phyloP scores from a whole-genome alignment of 2,797 vertebrate genomes.

The Mormyrus proboscirostris region DNA sequence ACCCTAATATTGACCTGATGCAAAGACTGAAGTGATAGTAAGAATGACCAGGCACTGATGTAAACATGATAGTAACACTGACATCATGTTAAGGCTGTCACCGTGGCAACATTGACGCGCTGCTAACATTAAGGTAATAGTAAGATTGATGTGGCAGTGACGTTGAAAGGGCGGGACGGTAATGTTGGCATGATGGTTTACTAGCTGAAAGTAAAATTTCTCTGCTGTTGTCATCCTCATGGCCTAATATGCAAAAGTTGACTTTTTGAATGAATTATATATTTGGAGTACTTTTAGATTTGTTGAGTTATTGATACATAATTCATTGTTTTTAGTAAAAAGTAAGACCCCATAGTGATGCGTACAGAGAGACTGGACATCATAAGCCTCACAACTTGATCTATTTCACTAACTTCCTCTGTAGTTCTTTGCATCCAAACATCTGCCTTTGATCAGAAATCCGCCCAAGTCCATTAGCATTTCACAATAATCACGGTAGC shows the following conservation, averaged over 20 bases:
- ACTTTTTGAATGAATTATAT: not conserved
- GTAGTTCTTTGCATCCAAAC: not conserved
- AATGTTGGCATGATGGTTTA: not conserved
- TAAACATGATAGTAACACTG: not conserved
- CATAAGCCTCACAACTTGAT: not conserved
- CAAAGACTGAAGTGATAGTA: not conserved
- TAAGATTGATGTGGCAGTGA: not conserved
- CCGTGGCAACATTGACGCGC: not conserved
- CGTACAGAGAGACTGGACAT: not conserved
- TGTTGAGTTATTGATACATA: not conserved
- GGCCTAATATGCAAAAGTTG: not conserved
- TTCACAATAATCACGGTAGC: not conserved
- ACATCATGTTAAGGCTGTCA: not conserved
- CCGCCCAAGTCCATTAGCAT: not conserved
- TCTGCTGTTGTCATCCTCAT: not conserved
- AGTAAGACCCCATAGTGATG: not conserved
- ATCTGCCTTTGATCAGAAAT: not conserved
- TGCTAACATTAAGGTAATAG: not conserved
- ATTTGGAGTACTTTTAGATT: not conserved
- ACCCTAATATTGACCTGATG: not conserved
- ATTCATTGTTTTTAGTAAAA: not conserved
- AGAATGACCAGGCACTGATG: not conserved
- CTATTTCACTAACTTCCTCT: not conserved
- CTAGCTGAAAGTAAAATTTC: not conserved
- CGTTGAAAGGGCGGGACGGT: not conserved